phyloP scores from a whole-genome alignment of 2,888 invertebrate genomes.

The Parelbella ahira region DNA sequence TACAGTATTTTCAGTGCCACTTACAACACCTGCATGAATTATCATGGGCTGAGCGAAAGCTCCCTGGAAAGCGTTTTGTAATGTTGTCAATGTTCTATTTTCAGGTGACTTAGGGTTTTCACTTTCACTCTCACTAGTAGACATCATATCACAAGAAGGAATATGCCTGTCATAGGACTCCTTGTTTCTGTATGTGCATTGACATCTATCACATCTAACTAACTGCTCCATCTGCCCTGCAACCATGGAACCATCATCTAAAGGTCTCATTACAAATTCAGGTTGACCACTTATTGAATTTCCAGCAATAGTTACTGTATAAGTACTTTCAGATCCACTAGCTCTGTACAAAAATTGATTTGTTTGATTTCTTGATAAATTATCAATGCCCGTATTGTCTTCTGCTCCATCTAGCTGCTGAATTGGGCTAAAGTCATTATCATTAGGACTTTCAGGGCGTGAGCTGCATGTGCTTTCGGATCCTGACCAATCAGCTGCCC shows the following conservation, averaged over 20 bases:
- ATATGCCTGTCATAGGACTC: constrained; percentile 91
- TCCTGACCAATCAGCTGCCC: constrained; percentile 84
- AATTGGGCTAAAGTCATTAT: constrained; percentile 70
- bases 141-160: constrained; percentile 87
- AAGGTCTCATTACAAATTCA: constrained; percentile 67
- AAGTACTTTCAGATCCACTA: constrained; percentile 69
- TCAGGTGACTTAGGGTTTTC: constrained; percentile 82
- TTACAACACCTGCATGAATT: constrained; percentile 72
- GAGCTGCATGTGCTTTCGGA: constrained; percentile 74
- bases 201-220: constrained; percentile 93
- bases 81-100: constrained; percentile 70
- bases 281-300: constrained; percentile 73
- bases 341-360: constrained; percentile 71
- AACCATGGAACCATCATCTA: constrained; percentile 58
- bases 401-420: constrained; percentile 86
- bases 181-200: constrained; percentile 91
- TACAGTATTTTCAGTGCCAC: constrained; percentile 63
- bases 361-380: constrained; percentile 53
- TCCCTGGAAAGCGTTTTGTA: constrained; percentile 75
- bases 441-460: constrained; percentile 64
- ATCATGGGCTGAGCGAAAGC: constrained; percentile 76
- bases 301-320: constrained; percentile 75
- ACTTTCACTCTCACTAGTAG: constrained; percentile 90
- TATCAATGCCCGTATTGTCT: constrained; percentile 75
- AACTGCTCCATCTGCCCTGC: constrained; percentile 83